These are phyloP conservation scores for Scotopteryx bipunctaria DNA, from an alignment of 2,888 invertebrate genomes.

Conservation along the genomic window DNA sequence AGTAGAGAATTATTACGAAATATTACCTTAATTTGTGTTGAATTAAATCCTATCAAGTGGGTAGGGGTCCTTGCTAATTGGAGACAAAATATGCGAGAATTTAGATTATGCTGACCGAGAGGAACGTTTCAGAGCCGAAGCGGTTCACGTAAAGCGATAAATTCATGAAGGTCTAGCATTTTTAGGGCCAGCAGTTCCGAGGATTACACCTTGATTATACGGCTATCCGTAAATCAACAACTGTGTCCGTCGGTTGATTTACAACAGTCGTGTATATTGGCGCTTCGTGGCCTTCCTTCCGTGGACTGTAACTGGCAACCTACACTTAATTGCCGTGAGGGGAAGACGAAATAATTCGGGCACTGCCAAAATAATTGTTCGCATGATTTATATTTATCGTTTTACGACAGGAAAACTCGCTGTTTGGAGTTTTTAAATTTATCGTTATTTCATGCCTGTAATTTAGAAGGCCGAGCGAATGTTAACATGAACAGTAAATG, in stretches of 20 bases:
- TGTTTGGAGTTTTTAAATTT: constrained; percentile 60
- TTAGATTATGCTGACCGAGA: constrained; percentile 24
- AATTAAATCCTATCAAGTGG: constrained; percentile 43
- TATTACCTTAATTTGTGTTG: constrained; percentile 42
- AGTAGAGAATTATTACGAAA: constrained; percentile 41
- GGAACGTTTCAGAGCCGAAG: constrained; percentile 10
- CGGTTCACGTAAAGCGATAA: constrained; percentile 4
- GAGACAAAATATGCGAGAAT: constrained; percentile 35
- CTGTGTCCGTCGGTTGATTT: constrained; percentile 58
- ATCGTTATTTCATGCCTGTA: constrained; percentile 56
- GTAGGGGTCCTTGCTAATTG: constrained; percentile 38
- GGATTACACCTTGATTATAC: constrained; percentile 49
- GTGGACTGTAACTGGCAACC: constrained; percentile 44
- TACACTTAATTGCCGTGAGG: constrained; percentile 59
- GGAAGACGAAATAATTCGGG: constrained; percentile 63
- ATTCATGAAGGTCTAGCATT: constrained; percentile 8
- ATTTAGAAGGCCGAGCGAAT: constrained; percentile 45
- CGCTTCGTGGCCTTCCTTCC: constrained; percentile 62
- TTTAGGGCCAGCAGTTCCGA: constrained; percentile 3
- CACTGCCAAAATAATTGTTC: constrained; percentile 57
- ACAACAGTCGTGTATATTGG: constrained; percentile 61
- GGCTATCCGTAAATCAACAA: constrained; percentile 59
- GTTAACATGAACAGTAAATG: constrained; percentile 37
- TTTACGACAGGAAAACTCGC: constrained; percentile 58
- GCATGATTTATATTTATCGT: constrained; percentile 62